phyloP scores from a whole-genome alignment of 2,113 vertebrate species.

The Tenrec ecaudatus region DNA sequence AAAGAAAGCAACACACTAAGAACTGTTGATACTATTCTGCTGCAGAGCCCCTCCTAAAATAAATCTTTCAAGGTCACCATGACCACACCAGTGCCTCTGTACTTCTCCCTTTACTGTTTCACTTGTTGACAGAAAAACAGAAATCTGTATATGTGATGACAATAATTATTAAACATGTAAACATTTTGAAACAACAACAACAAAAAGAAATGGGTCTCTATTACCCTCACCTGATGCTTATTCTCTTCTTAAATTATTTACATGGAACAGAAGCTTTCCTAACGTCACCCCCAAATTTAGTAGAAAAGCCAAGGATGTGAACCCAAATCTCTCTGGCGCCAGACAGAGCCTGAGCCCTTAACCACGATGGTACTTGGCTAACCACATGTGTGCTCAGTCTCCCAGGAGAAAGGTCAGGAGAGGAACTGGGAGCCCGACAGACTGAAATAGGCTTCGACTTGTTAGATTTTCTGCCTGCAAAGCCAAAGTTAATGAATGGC shows the following conservation, averaged over 20 bases:
- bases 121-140: too few relatives aligned
- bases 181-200: too few relatives aligned
- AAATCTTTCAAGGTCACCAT: too few relatives aligned
- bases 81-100: too few relatives aligned
- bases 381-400: conserved; percentile 6
- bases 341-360: conserved; percentile 36
- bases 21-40: too few relatives aligned
- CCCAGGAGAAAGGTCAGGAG: neutral
- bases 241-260: neutral
- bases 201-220: neutral
- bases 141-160: too few relatives aligned
- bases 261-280: neutral
- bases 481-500: conserved; percentile 1
- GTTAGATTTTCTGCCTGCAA: conserved; percentile 32
- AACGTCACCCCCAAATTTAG: neutral
- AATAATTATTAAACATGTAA: too few relatives aligned
- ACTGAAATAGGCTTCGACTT: conserved; percentile 41
- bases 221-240: neutral
- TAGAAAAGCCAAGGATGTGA: neutral
- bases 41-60: too few relatives aligned
- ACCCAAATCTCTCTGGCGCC: conserved; percentile 51
- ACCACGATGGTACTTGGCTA: neutral
- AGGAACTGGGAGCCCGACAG: neutral
- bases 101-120: too few relatives aligned
- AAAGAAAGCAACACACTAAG: too few relatives aligned